Base-by-base conservation (phyloP, 2,113 vertebrate species). In the Myiopsitta monachus region DNA sequence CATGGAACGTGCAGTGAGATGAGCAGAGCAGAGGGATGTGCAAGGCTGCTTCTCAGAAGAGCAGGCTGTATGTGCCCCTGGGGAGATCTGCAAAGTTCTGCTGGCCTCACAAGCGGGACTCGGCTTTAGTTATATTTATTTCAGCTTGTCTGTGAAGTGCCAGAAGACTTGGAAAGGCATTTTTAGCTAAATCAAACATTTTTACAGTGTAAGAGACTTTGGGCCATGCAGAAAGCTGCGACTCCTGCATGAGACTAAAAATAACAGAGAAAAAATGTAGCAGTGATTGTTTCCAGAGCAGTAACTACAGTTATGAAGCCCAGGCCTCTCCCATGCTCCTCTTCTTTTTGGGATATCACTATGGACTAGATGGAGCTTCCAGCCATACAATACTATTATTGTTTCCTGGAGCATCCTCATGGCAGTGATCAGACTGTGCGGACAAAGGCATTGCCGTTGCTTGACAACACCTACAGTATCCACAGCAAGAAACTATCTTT, bases 51-150 rank as follows among this genome's bases (percentile, higher is more conserved):
- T 61, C 90, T 86, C 79, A 88, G 83, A 61, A 82, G 15, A 61
- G n/a, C 62, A 27, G 67, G 72, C 80, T 89, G 11, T 0, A 3
- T 47, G 74, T 82, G 84, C 93, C 91, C 33, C 91, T 72, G 66
- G 93, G 93, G 87, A 82, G 91, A 85, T 69, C 94, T 82, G 78
- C 6, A 1, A 47, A 62, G 92, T 57, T 41, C 69, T 69, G 62
- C 69, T 79, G 80, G 73, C 80, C 73, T 92, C 83, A 51, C 88
- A 51, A 64, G 83, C 79, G 55, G 33, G 75, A 31, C 83, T 93
- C 67, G 75, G 86, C 64, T 73, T 87, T 76, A 94, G 86, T 88
- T 86, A n/a, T 30, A 70, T 59, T 28, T 63, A 26, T 87, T 87
- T 72, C 88, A 55, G 64, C 31, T 47, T 47, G 44, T 10, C 93